Evolutionary conservation across 2,888 invertebrate genomes (phyloP).

Genomic region (Hanleya hanleyi): DNA sequence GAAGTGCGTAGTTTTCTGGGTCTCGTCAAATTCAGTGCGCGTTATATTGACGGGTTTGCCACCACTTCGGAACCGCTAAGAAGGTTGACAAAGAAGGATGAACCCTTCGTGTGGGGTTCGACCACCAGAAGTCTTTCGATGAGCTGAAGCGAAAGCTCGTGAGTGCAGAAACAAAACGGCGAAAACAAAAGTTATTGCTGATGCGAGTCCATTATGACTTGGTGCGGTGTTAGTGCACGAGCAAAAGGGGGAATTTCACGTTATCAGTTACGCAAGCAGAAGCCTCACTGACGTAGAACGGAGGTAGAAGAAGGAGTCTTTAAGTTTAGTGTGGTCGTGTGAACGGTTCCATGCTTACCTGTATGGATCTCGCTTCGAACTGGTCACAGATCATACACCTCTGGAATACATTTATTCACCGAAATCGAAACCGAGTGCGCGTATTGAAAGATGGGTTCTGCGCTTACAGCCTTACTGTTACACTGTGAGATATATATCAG

Average conservation of each 20-base stretch:
- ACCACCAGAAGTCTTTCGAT: conserved; percentile 18
- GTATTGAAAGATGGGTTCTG: conserved; percentile 36
- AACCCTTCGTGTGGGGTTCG: background rate
- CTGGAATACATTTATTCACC: conserved; percentile 16
- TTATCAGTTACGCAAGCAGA: conserved; percentile 34
- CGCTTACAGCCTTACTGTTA: conserved; percentile 25
- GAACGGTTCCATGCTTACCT: conserved; percentile 15
- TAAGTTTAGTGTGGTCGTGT: conserved; percentile 26
- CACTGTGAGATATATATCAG: conserved; percentile 26
- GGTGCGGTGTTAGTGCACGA: conserved; percentile 31
- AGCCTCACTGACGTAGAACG: conserved; percentile 28
- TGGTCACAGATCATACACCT: conserved; percentile 15
- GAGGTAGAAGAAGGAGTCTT: conserved; percentile 37
- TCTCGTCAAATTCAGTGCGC: conserved; percentile 16
- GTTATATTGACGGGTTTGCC: conserved; percentile 18
- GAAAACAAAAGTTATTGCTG: conserved; percentile 20
- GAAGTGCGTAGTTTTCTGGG: conserved; percentile 26
- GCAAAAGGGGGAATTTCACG: conserved; percentile 23
- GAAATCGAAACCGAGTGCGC: conserved; percentile 28
- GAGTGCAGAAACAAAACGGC: background rate
- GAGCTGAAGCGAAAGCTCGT: conserved; percentile 19
- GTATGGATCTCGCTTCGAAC: conserved; percentile 12
- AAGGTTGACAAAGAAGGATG: background rate
- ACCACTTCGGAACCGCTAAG: conserved; percentile 22
- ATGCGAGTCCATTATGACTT: conserved; percentile 34